Percentiles rank a stretch among this genome's conserved stretches.
Conservation (phyloP, 1,140 invertebrate species). For the Anagrus nilaparvatae region DNA sequence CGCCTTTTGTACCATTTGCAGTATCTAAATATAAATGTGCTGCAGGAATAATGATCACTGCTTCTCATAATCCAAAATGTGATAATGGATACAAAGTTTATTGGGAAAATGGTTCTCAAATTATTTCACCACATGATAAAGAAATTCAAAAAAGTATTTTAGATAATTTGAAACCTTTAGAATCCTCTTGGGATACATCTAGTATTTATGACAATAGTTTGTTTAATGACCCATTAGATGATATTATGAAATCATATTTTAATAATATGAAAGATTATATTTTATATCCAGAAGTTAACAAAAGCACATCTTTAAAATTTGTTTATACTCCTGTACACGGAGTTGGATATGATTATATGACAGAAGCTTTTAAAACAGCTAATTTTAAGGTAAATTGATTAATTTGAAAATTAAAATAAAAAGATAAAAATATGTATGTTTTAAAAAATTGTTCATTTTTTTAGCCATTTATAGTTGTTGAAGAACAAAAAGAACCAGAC, state of each 20-base stretch:
- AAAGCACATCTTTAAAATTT: slow-evolving; percentile 52
- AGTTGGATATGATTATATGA: slow-evolving; percentile 77
- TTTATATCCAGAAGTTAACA: slow-evolving; percentile 50
- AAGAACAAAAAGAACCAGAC: slow-evolving; percentile 79
- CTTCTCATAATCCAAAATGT: slow-evolving; percentile 97
- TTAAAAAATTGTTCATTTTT: slow-evolving; percentile 12
- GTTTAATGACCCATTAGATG: slow-evolving; percentile 46
- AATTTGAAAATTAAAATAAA: slow-evolving; percentile 5
- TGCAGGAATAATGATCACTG: slow-evolving; percentile 91
- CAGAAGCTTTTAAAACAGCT: slow-evolving; percentile 62
- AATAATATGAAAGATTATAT: slow-evolving; percentile 46
- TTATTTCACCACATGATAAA: slow-evolving; percentile 85
- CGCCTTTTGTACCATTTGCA: slow-evolving; percentile 85
- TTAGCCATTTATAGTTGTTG: slow-evolving; percentile 64
- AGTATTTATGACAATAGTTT: slow-evolving; percentile 39
- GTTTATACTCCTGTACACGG: slow-evolving; percentile 98
- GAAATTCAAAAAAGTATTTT: slow-evolving; percentile 74
- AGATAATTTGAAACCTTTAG: slow-evolving; percentile 62
- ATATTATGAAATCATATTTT: slow-evolving; percentile 59
- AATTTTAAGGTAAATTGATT: slow-evolving; percentile 55
- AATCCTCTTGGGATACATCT: slow-evolving; percentile 55
- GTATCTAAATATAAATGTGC: slow-evolving; percentile 59
- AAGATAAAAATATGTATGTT: background rate
- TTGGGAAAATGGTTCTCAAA: slow-evolving; percentile 92
- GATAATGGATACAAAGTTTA: slow-evolving; percentile 99